Evolutionary conservation across 2,797 vertebrate species (phyloP).

Genomic region (Helostoma temminkii): DNA sequence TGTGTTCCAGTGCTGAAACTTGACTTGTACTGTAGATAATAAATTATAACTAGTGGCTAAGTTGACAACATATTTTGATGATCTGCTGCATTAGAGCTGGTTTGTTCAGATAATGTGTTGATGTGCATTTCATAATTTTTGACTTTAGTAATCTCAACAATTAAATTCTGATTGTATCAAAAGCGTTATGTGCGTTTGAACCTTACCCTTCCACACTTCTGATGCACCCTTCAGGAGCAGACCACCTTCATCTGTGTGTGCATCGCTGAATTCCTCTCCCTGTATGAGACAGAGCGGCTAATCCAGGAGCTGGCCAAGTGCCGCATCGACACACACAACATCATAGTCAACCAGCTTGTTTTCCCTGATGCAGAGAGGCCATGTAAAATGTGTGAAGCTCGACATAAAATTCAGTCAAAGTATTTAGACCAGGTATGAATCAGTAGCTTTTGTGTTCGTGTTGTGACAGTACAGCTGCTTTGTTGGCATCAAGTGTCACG

Average conservation of each 20-base stretch:
- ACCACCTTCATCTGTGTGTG: constrained; percentile 97
- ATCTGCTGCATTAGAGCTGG: neutral
- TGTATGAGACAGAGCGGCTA: constrained; percentile 95
- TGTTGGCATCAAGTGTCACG: neutral
- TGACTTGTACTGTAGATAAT: too few relatives aligned
- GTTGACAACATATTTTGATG: neutral
- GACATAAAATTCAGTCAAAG: constrained; percentile 98
- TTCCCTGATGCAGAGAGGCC: constrained; percentile 91
- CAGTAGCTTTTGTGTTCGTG: neutral
- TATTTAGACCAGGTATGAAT: constrained; percentile 93
- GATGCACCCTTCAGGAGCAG: constrained; percentile 86
- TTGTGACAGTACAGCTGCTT: neutral
- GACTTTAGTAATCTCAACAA: neutral
- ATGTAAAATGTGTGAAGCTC: constrained; percentile 95
- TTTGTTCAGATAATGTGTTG: neutral
- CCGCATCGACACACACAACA: constrained; percentile 96
- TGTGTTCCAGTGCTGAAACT: neutral
- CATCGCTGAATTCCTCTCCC: constrained; percentile 94
- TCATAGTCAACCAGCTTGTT: constrained; percentile 96
- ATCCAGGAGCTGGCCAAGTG: constrained; percentile 98
- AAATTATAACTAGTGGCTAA: neutral
- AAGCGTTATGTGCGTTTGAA: neutral
- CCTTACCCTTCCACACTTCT: neutral
- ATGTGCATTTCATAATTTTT: neutral
- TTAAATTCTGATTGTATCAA: neutral